These are phyloP conservation scores for Drosophila kanapiae DNA, from an alignment of 1,140 invertebrate genomes.

Conservation along the genomic window DNA sequence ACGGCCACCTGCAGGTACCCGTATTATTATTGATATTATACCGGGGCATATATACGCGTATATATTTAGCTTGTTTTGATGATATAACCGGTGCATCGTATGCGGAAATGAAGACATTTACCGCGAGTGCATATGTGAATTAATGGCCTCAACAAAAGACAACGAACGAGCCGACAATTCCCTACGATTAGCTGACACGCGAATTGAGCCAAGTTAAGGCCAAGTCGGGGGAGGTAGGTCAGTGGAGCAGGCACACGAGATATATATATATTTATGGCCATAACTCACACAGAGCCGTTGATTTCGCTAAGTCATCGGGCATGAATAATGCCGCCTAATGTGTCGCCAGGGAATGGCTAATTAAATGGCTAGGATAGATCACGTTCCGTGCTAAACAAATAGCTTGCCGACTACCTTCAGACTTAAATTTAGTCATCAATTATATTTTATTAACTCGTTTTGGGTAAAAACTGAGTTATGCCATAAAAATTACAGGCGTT, in stretches of 20 bases:
- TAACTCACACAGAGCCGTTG: slow-evolving; percentile 34
- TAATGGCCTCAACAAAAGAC: slow-evolving; percentile 16
- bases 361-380: slow-evolving; percentile 46
- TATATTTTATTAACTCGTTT: slow-evolving; percentile 9
- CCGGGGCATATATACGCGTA: slow-evolving; percentile 1
- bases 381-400: slow-evolving; percentile 29
- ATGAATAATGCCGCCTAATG: slow-evolving; percentile 50
- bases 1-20: slow-evolving; percentile 20
- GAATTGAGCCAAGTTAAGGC: slow-evolving; percentile 2
- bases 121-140: slow-evolving; percentile 18
- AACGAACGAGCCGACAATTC: slow-evolving; percentile 4
- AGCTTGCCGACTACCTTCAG: slow-evolving; percentile 6
- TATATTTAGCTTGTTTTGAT: slow-evolving; percentile 33
- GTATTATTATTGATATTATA: slow-evolving; percentile 48
- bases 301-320: slow-evolving; percentile 36
- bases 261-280: slow-evolving; percentile 27
- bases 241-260: slow-evolving; percentile 19
- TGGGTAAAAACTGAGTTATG: slow-evolving; percentile 5
- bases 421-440: slow-evolving; percentile 18
- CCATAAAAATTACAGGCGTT: neutral
- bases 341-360: slow-evolving; percentile 50
- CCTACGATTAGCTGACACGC: slow-evolving; percentile 35
- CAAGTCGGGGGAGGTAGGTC: slow-evolving; percentile 10
- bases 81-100: slow-evolving; percentile 39
- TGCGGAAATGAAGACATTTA: slow-evolving; percentile 34